Conservation (phyloP, 2,888 invertebrate species). For the Lasioglossum malachurum region DNA sequence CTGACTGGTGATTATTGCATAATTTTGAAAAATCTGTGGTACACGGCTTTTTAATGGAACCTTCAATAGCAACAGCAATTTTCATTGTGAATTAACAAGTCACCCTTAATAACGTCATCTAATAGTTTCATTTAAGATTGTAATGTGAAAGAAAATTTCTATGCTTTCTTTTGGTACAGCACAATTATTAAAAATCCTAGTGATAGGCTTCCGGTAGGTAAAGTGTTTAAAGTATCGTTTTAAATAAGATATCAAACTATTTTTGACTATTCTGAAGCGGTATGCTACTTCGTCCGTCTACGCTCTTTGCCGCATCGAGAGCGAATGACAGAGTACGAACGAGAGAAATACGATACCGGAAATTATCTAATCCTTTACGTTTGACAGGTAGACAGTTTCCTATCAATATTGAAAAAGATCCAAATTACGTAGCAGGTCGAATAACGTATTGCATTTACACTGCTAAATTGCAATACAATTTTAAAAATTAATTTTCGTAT, state of each 20-base stretch:
- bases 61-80: too few species aligned
- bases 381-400: background rate
- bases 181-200: too few species aligned
- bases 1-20: too few species aligned
- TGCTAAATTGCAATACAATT: background rate
- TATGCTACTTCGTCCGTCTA: background rate
- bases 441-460: background rate
- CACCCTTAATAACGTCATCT: too few species aligned
- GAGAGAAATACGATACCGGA: background rate
- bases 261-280: background rate
- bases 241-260: background rate
- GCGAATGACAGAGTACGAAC: background rate
- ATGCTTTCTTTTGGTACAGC: too few species aligned
- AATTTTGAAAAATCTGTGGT: too few species aligned
- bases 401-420: background rate
- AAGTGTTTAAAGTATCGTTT: background rate
- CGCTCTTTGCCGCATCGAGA: background rate
- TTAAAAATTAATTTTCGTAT: background rate
- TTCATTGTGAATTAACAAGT: too few species aligned
- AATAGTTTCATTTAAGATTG: too few species aligned
- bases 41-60: too few species aligned
- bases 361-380: conserved; percentile 3
- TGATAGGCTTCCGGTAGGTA: too few species aligned
- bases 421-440: background rate
- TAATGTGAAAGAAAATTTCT: too few species aligned